Conservation (phyloP, 2,888 invertebrate genomes). For the Prionchulus punctatus region DNA sequence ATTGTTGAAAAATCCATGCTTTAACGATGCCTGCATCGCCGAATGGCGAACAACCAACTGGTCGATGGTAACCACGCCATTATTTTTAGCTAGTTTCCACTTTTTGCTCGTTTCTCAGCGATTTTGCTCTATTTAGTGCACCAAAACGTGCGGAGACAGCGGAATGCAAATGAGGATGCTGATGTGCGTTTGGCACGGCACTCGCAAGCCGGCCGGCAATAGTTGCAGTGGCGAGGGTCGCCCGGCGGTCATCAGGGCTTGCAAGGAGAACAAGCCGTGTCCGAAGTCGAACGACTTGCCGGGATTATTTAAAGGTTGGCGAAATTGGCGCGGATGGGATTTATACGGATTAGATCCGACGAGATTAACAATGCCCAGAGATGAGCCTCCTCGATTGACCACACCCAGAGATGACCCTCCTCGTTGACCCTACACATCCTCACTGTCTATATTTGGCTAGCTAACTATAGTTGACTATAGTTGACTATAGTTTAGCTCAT, state of each 20-base stretch:
- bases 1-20: constrained; percentile 58
- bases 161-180: constrained; percentile 74
- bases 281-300: constrained; percentile 34
- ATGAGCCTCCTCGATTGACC: background rate
- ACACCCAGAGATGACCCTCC: too few relatives aligned
- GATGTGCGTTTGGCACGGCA: constrained; percentile 80
- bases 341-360: background rate
- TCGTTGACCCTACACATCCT: too few relatives aligned
- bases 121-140: constrained; percentile 42
- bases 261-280: constrained; percentile 23
- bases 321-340: constrained; percentile 7
- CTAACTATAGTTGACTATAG: background rate
- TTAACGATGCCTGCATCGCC: constrained; percentile 50
- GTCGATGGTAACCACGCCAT: constrained; percentile 58
- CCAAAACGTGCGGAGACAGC: constrained; percentile 59
- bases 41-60: constrained; percentile 79
- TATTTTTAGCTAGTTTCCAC: background rate
- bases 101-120: background rate
- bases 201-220: constrained; percentile 62
- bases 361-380: background rate
- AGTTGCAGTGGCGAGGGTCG: constrained; percentile 45
- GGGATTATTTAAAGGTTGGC: background rate
- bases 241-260: background rate
- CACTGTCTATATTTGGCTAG: background rate
- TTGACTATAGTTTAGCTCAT: background rate